Evolutionary conservation across 2,797 vertebrate genomes (phyloP).

Genomic region (Galago senegalensis): DNA sequence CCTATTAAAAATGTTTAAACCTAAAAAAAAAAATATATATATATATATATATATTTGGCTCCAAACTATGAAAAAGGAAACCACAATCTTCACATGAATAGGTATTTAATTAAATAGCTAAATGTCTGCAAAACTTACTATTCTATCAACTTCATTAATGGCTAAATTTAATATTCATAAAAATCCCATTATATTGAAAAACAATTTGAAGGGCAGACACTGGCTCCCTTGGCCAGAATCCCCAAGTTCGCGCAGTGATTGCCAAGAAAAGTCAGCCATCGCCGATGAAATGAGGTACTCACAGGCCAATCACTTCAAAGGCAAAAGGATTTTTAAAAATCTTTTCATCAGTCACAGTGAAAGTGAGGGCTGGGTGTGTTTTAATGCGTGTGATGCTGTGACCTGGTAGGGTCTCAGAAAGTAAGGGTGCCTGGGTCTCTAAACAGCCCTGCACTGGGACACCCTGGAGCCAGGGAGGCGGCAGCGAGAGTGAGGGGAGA

Average conservation of each 20-base stretch:
- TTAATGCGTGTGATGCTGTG: neutral
- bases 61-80: constrained; percentile 30
- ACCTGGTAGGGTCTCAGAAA: neutral
- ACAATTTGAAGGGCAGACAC: neutral
- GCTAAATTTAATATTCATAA: constrained; percentile 24
- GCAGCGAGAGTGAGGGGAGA: neutral
- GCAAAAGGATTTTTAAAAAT: neutral
- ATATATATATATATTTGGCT: neutral
- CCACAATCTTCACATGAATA: constrained; percentile 23
- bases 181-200: constrained; percentile 28
- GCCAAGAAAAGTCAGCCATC: neutral
- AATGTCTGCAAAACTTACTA: constrained; percentile 57
- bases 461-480: neutral
- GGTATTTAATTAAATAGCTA: constrained; percentile 40
- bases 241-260: neutral
- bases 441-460: neutral
- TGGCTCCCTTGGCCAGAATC: constrained; percentile 21
- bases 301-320: neutral
- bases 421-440: neutral
- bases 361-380: neutral
- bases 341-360: neutral
- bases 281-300: neutral
- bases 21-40: neutral
- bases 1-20: neutral
- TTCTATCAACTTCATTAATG: neutral